Conservation (phyloP, 2,888 invertebrate species). For the Trisateles emortualis region DNA sequence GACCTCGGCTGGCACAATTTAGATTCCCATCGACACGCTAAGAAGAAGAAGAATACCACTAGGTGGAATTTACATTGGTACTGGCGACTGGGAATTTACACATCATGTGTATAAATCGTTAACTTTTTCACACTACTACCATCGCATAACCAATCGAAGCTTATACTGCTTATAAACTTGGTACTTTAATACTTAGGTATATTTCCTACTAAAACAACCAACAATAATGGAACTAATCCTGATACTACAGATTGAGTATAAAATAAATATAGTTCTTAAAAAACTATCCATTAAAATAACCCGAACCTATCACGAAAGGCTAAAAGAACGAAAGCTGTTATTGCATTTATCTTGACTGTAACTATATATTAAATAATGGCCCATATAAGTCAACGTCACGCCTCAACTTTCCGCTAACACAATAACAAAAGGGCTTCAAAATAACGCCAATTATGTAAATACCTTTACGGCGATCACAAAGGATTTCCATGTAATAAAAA, state of each 20-base stretch:
- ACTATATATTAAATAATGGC: constrained; percentile 39
- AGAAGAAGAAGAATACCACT: too few species aligned
- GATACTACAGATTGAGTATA: not conserved
- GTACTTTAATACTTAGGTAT: too few species aligned
- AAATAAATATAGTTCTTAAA: not conserved
- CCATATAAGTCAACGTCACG: constrained; percentile 39
- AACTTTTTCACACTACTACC: too few species aligned
- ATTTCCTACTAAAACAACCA: too few species aligned
- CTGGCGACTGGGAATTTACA: too few species aligned
- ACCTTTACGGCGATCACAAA: constrained; percentile 44
- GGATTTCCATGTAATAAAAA: constrained; percentile 28
- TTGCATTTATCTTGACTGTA: constrained; percentile 33
- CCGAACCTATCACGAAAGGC: constrained; percentile 9
- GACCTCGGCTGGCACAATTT: too few species aligned
- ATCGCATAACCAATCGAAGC: too few species aligned
- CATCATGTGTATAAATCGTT: too few species aligned
- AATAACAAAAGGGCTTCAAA: constrained; percentile 41
- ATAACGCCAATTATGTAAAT: constrained; percentile 52
- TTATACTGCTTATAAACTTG: too few species aligned
- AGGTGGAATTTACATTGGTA: too few species aligned
- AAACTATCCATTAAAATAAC: not conserved
- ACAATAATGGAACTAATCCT: not conserved
- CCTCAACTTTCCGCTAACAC: constrained; percentile 35
- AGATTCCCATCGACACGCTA: too few species aligned
- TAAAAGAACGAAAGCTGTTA: constrained; percentile 20